Evolutionary conservation across 37 sponge, comb jelly and placozoan genomes (phyloP).

Genomic region (Lycopodina hypogea): DNA sequence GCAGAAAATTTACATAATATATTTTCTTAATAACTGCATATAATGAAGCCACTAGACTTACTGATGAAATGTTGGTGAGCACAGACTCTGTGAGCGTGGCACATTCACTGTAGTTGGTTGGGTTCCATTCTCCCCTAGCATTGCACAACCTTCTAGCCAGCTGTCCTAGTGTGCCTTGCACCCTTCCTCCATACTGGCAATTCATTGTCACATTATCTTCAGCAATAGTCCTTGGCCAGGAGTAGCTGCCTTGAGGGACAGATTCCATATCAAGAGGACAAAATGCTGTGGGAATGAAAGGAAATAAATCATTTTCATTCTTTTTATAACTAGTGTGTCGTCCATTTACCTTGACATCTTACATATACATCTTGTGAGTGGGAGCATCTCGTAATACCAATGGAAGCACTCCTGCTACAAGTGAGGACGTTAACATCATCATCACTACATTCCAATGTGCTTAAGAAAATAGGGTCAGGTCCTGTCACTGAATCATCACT

Average conservation of each 20-base stretch:
- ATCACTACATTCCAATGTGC: constrained; percentile 2
- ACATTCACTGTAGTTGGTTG: constrained; percentile 3
- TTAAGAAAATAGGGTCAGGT: constrained; percentile 32
- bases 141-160: constrained; percentile 10
- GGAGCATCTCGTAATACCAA: constrained; percentile 9
- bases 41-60: no score
- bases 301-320: background rate
- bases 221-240: constrained; percentile 5
- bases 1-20: no score
- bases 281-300: background rate
- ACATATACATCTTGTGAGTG: constrained; percentile 32
- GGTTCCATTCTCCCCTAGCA: constrained; percentile 1
- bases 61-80: constrained; percentile 10
- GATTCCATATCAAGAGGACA: background rate
- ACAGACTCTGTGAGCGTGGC: constrained; percentile 7
- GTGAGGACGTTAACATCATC: background rate
- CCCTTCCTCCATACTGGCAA: constrained; percentile 13
- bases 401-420: background rate
- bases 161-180: background rate
- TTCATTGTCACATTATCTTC: background rate
- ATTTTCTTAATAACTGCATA: no score
- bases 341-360: constrained; percentile 19
- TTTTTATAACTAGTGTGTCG: background rate
- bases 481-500: background rate
- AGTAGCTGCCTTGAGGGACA: background rate